phyloP scores from a whole-genome alignment of 2,888 invertebrate genomes.

The Embidobia sp. region DNA sequence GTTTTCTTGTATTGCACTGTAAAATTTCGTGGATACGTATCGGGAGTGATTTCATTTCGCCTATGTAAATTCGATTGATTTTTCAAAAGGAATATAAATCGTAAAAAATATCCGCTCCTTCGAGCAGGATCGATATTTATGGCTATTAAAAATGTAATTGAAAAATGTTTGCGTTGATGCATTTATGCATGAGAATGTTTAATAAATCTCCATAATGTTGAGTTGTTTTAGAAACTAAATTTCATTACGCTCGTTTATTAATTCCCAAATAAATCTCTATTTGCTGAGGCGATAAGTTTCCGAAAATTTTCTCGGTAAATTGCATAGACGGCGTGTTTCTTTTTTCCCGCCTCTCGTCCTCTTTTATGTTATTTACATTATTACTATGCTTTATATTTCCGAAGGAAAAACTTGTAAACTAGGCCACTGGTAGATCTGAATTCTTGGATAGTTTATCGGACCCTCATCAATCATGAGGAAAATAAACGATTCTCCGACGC shows the following conservation, averaged over 20 bases:
- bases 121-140: slow-evolving; percentile 34
- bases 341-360: neutral
- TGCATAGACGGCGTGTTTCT: neutral
- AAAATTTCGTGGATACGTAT: slow-evolving; percentile 29
- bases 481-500: slow-evolving; percentile 45
- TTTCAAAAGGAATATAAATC: slow-evolving; percentile 28
- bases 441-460: slow-evolving; percentile 44
- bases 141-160: slow-evolving; percentile 46
- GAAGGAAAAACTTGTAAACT: slow-evolving; percentile 41
- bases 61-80: slow-evolving; percentile 44
- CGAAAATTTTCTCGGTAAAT: slow-evolving; percentile 18
- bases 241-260: slow-evolving; percentile 37
- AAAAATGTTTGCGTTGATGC: slow-evolving; percentile 42
- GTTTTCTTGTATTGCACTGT: slow-evolving; percentile 35
- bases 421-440: slow-evolving; percentile 32
- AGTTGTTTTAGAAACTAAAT: slow-evolving; percentile 41
- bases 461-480: slow-evolving; percentile 52
- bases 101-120: slow-evolving; percentile 39
- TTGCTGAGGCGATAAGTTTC: slow-evolving; percentile 24
- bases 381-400: slow-evolving; percentile 21
- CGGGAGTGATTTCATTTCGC: slow-evolving; percentile 25
- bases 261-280: slow-evolving; percentile 45
- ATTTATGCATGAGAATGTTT: slow-evolving; percentile 50
- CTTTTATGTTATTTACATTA: slow-evolving; percentile 28
- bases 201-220: slow-evolving; percentile 43